These are phyloP conservation scores for Machimus rusticus DNA, from an alignment of 2,888 invertebrate species.

Conservation along the genomic window DNA sequence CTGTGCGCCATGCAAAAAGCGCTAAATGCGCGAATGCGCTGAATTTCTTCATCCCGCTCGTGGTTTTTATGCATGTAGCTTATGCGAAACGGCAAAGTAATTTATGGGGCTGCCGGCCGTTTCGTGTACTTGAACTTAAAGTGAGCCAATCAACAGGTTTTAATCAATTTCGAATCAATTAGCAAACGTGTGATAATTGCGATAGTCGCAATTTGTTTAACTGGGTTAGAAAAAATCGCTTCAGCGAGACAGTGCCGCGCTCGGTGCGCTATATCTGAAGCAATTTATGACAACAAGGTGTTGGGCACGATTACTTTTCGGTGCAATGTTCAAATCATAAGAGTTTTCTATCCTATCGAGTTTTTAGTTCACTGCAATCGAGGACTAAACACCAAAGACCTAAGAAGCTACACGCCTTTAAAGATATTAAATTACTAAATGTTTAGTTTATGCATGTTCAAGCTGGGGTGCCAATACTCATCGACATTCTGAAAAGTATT, in stretches of 20 bases:
- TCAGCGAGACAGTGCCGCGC: neutral
- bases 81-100: slow-evolving; percentile 21
- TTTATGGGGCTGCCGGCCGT: slow-evolving; percentile 23
- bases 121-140: slow-evolving; percentile 36
- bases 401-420: neutral
- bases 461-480: no score
- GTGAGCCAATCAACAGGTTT: slow-evolving; percentile 40
- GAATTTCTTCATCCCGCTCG: neutral
- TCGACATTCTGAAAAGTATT: no score
- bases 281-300: neutral
- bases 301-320: neutral
- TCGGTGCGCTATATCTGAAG: neutral
- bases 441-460: neutral
- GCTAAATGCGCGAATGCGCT: neutral
- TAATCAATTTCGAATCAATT: slow-evolving; percentile 63
- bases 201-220: slow-evolving; percentile 54
- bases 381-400: neutral
- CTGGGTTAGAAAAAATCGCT: slow-evolving; percentile 5
- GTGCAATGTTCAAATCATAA: neutral
- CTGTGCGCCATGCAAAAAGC: neutral
- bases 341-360: neutral
- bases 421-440: neutral
- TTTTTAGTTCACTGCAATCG: neutral
- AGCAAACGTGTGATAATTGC: slow-evolving; percentile 62
- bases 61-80: neutral